phyloP scores from a whole-genome alignment of 2,888 invertebrate species.

The Pollenia griseotomentosa region DNA sequence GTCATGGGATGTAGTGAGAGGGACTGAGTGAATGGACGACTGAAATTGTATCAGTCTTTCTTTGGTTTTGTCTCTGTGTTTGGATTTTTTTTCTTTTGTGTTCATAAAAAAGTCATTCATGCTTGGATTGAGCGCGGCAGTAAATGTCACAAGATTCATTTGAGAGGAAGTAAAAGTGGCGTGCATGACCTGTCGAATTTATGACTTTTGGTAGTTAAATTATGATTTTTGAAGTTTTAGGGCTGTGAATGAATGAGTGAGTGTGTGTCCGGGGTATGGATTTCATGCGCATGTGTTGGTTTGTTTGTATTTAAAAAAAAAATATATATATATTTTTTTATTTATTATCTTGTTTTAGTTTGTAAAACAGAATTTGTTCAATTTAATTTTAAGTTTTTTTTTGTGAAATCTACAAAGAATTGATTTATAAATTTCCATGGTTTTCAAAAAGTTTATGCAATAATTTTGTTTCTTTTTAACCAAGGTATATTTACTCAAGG shows the following conservation, averaged over 20 bases:
- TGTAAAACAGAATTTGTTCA: no score
- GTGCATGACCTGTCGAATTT: conserved; percentile 81
- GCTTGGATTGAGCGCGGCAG: conserved; percentile 79
- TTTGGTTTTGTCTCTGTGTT: neutral
- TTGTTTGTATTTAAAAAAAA: neutral
- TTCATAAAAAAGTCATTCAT: conserved; percentile 65
- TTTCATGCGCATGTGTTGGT: neutral
- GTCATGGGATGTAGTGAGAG: conserved; percentile 6
- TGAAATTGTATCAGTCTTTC: conserved; percentile 9
- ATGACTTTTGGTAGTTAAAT: conserved; percentile 74
- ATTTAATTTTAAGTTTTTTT: no score
- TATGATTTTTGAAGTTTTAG: conserved; percentile 50
- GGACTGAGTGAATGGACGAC: neutral
- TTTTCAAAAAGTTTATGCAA: no score
- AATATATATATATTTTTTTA: no score
- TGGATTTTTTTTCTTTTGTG: conserved; percentile 14
- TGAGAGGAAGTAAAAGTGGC: conserved; percentile 83
- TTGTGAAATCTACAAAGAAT: neutral
- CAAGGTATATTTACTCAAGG: no score
- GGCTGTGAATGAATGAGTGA: conserved; percentile 7
- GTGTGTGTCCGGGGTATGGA: neutral
- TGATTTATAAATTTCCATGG: neutral
- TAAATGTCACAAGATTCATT: conserved; percentile 83
- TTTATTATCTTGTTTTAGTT: no score
- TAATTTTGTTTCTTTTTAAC: no score